Conservation (phyloP, 2,113 vertebrate species). For the Chauna torquata region DNA sequence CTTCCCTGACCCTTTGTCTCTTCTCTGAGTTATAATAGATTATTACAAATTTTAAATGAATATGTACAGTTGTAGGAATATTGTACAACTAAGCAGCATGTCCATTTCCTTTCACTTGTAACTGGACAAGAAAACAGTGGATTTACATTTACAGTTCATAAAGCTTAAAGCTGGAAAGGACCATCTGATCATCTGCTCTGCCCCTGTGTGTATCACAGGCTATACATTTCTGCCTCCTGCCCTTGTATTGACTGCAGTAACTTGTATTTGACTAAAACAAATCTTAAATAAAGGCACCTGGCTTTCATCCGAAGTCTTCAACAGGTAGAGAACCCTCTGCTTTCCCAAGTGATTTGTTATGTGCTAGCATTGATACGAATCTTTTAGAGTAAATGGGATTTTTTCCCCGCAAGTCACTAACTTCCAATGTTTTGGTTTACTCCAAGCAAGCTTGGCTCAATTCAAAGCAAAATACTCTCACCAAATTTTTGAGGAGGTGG, state of each 20-base stretch:
- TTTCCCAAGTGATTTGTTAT: background rate
- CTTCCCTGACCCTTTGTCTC: background rate
- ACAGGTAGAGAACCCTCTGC: background rate
- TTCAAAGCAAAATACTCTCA: background rate
- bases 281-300: background rate
- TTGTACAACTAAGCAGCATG: background rate
- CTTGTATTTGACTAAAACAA: background rate
- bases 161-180: background rate
- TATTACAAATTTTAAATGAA: background rate
- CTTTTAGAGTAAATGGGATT: background rate
- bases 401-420: background rate
- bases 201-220: background rate
- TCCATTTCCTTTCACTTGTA: background rate
- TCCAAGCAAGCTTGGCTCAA: background rate
- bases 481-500: fast-evolving
- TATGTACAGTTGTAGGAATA: background rate
- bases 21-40: background rate
- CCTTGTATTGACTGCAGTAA: background rate
- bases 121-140: background rate
- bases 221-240: background rate
- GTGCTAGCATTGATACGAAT: background rate
- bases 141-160: fast-evolving
- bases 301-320: background rate
- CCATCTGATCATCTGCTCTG: background rate
- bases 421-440: background rate